Percentiles rank a stretch among this genome's conserved stretches.
These are phyloP conservation scores for Leptinotarsa lineolata DNA, from an alignment of 1,140 invertebrate species.

Conservation along the genomic window DNA sequence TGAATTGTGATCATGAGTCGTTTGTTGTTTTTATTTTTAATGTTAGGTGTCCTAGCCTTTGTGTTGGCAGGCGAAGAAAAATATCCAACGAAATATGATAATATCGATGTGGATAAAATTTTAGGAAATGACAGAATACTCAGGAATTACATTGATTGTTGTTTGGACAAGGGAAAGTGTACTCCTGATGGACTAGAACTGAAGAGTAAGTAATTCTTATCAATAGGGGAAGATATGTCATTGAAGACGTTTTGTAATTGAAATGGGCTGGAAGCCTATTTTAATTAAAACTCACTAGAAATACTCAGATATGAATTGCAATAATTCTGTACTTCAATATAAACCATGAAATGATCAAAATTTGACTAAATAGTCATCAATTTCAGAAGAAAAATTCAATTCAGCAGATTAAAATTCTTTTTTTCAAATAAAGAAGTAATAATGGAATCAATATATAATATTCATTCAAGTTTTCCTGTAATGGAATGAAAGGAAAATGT, in stretches of 20 bases:
- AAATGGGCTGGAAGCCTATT: neutral
- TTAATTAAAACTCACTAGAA: neutral
- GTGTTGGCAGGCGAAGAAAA: neutral
- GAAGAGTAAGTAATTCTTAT: slow-evolving; percentile 62
- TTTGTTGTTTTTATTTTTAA: neutral
- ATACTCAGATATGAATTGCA: neutral
- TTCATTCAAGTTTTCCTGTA: no score
- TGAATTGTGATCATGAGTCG: neutral
- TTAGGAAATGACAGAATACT: slow-evolving; percentile 67
- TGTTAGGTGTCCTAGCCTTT: neutral
- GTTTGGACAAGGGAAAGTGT: slow-evolving; percentile 67
- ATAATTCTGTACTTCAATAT: neutral
- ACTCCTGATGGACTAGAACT: slow-evolving; percentile 69
- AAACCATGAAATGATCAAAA: no score
- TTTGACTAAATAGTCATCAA: no score
- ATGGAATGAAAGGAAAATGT: no score
- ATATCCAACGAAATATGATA: slow-evolving; percentile 66
- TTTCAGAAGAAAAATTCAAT: no score
- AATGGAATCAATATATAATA: no score
- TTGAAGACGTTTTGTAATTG: neutral
- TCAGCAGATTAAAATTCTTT: no score
- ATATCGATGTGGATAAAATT: slow-evolving; percentile 69
- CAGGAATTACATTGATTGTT: slow-evolving; percentile 66
- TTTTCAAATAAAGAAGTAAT: no score
- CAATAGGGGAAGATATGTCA: no score